Base-by-base conservation (phyloP, 1,140 invertebrate genomes). In the Littorina saxatilis region DNA sequence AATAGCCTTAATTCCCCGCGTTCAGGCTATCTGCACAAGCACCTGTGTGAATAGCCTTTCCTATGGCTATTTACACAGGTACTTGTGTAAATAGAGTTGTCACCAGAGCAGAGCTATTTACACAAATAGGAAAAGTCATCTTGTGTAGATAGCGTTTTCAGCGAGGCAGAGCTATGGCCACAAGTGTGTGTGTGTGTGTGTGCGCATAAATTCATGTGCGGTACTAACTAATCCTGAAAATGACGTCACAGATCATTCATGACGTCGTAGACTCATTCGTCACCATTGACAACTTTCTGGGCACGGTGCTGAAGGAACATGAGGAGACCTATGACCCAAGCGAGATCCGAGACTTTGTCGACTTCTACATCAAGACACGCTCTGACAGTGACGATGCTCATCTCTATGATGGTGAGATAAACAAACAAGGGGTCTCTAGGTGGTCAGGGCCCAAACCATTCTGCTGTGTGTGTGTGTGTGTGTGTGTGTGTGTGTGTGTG, bases 341-440 rank as follows among this genome's bases (percentile, higher is more conserved):
- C 35, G 94, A 95, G 58, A 95, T 95, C 2, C 94, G 95, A 75
- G 96, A 98, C 92, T 95, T 98, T 29, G 97, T 98, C 94, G 96
- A 98, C 86, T 95, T 95, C 13, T 98, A 97, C 88, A 92, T 98
- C 27, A 93, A 96, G 55, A 94, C 96, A 93, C 95, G 96, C 93
- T 90, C 94, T 55, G 85, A 91, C 80, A 87, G 7, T 83, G 82
- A 32, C 70, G 84, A 52, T 52, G 84, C 23, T 17, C 15, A 27
- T 9, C 74, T 47, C 74, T 77, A 47, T 40, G 55, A 4, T 13
- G 74, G 74, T 77, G 55, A 47, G 29, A 17, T 11, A 52, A n/a
- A n/a, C n/a, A n/a, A n/a, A n/a, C n/a, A n/a, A n/a, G n/a, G n/a
- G n/a, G n/a, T n/a, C n/a, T n/a, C n/a, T n/a, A n/a, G n/a, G n/a